Evolutionary conservation across 2,888 invertebrate genomes (phyloP).

Genomic region (Morinoia aosen): DNA sequence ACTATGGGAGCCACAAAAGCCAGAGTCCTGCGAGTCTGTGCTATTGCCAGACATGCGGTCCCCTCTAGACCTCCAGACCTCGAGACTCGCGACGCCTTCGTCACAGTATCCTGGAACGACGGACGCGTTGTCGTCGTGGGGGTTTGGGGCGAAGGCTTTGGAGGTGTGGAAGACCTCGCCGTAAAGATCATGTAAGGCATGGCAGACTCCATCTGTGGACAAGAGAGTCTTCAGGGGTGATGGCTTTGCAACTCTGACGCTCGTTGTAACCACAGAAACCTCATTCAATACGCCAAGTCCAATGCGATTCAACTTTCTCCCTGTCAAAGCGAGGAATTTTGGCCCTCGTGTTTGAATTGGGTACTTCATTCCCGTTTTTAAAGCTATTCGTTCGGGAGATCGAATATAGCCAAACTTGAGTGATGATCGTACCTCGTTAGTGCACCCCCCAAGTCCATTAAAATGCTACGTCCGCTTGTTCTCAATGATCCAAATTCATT

Average conservation of each 20-base stretch:
- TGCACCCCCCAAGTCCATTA: no score
- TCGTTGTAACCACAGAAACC: background rate
- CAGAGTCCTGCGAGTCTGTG: background rate
- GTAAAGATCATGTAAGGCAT: background rate
- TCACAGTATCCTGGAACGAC: background rate
- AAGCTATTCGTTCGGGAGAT: no score
- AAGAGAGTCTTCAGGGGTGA: constrained; percentile 25
- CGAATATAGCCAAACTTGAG: no score
- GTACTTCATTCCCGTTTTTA: no score
- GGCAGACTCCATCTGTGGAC: constrained; percentile 22
- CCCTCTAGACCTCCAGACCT: background rate
- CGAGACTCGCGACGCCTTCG: background rate
- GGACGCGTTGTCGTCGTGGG: background rate
- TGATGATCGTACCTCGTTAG: no score
- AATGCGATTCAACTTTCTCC: no score
- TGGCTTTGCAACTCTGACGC: background rate
- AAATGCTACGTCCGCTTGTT: no score
- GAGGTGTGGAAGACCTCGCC: background rate
- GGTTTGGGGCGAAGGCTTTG: background rate
- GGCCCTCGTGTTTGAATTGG: no score
- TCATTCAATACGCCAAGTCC: background rate
- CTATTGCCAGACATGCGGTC: background rate
- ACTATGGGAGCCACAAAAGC: background rate
- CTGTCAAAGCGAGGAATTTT: no score
- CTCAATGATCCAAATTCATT: no score